Percentiles rank a stretch among this genome's conserved stretches.
Evolutionary conservation across 2,113 vertebrate species (phyloP).

Genomic region (Typhlomys cinereus): DNA sequence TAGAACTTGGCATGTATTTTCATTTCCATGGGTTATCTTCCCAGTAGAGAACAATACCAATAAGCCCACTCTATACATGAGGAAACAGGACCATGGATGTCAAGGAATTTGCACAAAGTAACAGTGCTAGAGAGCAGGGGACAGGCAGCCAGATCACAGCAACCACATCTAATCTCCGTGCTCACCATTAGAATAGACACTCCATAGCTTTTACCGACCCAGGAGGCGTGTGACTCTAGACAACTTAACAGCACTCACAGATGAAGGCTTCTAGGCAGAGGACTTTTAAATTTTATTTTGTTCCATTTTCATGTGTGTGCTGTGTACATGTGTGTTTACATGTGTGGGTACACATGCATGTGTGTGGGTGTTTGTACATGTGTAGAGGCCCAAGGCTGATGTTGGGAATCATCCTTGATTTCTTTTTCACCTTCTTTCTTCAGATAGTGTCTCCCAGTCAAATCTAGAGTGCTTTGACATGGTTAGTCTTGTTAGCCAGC

Average conservation of each 20-base stretch:
- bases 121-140: background rate
- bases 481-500: no score
- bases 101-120: background rate
- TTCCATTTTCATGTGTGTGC: no score
- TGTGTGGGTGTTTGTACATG: no score
- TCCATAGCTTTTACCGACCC: background rate
- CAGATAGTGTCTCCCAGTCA: no score
- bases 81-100: background rate
- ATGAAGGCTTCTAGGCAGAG: background rate
- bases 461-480: no score
- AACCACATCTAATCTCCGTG: background rate
- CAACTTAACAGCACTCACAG: background rate
- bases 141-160: background rate
- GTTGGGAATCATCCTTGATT: no score
- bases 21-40: background rate
- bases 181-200: background rate
- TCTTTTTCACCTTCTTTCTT: no score
- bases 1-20: conserved; percentile 27
- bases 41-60: background rate
- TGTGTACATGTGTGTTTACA: no score
- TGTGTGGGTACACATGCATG: no score
- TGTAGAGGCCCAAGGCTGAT: no score
- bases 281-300: no score
- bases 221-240: background rate
- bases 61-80: background rate